A percentile compares a stretch with the other conserved stretches of the same genome.
phyloP scores from a whole-genome alignment of 2,888 invertebrate genomes.

The Phasia obesa region DNA sequence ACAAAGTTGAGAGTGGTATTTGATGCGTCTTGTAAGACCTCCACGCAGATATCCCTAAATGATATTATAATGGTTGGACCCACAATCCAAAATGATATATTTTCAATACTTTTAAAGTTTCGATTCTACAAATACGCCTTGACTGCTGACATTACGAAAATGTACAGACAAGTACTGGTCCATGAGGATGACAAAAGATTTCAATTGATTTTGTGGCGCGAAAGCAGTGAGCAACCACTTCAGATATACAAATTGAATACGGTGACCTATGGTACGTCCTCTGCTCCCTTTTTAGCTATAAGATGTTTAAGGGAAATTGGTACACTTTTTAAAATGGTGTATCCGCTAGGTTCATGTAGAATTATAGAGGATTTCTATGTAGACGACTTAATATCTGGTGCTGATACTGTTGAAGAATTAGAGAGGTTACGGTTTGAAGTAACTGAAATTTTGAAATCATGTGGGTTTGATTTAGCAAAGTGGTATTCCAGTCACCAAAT shows the following conservation, averaged over 20 bases:
- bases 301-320: conserved; percentile 38
- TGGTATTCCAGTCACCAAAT: conserved; percentile 48
- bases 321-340: background rate
- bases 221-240: conserved; percentile 15
- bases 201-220: conserved; percentile 58
- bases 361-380: conserved; percentile 50
- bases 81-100: conserved; percentile 58
- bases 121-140: conserved; percentile 27
- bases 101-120: conserved; percentile 26
- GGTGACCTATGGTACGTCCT: conserved; percentile 29
- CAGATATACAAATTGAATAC: conserved; percentile 47
- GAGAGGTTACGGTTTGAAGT: conserved; percentile 19
- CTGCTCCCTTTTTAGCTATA: conserved; percentile 32
- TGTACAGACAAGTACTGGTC: conserved; percentile 57
- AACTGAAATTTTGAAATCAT: conserved; percentile 41
- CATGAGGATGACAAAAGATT: conserved; percentile 39
- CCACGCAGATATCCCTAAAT: conserved; percentile 58
- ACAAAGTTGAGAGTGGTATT: conserved; percentile 66
- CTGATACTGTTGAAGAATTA: conserved; percentile 27
- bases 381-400: conserved; percentile 58
- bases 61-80: conserved; percentile 66
- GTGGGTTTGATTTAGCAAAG: conserved; percentile 50
- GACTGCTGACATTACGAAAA: conserved; percentile 51
- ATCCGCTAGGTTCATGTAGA: conserved; percentile 16
- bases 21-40: conserved; percentile 54